These are phyloP conservation scores for Plagiodera versicolora DNA, from an alignment of 2,888 invertebrate genomes.

Conservation along the genomic window DNA sequence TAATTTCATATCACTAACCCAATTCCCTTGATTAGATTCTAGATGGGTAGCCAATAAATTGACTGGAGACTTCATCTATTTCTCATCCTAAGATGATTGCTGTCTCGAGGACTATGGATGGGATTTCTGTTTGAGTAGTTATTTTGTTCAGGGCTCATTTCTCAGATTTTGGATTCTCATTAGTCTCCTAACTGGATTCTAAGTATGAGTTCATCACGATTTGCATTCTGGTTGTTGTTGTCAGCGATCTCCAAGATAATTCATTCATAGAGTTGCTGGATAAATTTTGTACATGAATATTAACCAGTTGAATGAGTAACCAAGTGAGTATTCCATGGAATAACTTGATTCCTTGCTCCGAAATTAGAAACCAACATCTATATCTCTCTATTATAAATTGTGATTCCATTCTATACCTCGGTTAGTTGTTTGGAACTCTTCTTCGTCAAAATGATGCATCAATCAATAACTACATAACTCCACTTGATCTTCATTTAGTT, in stretches of 20 bases:
- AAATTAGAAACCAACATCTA: no score
- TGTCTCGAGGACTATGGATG: conserved; percentile 48
- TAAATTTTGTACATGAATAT: not conserved
- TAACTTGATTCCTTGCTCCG: no score
- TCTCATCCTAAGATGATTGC: conserved; percentile 55
- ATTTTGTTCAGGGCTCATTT: conserved; percentile 43
- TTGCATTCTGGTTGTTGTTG: not conserved
- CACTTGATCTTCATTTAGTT: no score
- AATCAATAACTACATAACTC: no score
- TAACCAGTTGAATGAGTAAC: not conserved
- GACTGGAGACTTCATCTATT: conserved; percentile 54
- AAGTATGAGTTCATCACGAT: not conserved
- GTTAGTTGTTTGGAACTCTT: no score
- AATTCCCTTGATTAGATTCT: conserved; percentile 56
- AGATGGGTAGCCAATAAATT: conserved; percentile 56
- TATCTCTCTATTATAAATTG: no score
- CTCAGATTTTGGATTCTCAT: conserved; percentile 28
- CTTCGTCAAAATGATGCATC: no score
- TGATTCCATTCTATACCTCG: no score
- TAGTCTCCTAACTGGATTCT: not conserved
- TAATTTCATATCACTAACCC: conserved; percentile 56
- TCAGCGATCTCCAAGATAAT: not conserved
- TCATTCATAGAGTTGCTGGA: not conserved
- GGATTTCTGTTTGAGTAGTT: conserved; percentile 50
- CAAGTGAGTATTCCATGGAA: no score